Evolutionary conservation across 2,888 invertebrate genomes (phyloP).

Genomic region (Latrodectus elegans): DNA sequence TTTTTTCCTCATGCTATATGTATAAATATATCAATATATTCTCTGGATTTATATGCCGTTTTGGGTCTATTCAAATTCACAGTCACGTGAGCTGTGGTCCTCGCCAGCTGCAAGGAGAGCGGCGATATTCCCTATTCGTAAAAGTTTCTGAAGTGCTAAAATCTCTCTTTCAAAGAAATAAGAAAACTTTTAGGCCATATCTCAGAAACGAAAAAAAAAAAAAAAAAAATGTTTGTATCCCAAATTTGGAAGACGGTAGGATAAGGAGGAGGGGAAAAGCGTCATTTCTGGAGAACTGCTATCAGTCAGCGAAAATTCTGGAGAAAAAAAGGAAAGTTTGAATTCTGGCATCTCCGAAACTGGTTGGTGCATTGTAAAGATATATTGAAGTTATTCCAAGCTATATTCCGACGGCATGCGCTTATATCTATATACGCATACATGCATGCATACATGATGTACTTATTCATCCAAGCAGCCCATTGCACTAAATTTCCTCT

Average conservation of each 20-base stretch:
- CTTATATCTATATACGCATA: slow-evolving; percentile 20
- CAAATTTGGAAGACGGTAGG: slow-evolving; percentile 8
- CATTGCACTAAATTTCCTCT: slow-evolving; percentile 64
- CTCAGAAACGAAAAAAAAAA: slow-evolving; percentile 24
- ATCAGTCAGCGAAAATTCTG: slow-evolving; percentile 29
- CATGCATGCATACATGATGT: slow-evolving; percentile 35
- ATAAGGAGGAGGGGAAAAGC: slow-evolving; percentile 15
- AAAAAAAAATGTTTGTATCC: slow-evolving; percentile 30
- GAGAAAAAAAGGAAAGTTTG: slow-evolving; percentile 8
- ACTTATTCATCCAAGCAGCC: slow-evolving; percentile 34
- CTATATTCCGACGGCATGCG: background rate
- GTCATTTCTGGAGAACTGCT: background rate
- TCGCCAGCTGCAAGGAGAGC: slow-evolving; percentile 37
- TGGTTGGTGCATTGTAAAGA: background rate
- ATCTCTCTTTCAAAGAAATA: slow-evolving; percentile 4
- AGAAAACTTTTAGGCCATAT: slow-evolving; percentile 14
- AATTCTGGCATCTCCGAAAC: slow-evolving; percentile 2
- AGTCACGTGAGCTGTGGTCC: slow-evolving; percentile 11
- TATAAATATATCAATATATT: slow-evolving; percentile 41
- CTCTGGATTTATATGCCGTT: background rate
- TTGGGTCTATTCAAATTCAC: slow-evolving; percentile 58
- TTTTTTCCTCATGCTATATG: slow-evolving; percentile 38
- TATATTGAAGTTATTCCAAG: background rate
- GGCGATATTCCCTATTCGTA: background rate
- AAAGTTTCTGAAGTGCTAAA: slow-evolving; percentile 23